A percentile compares a stretch with the other conserved stretches of the same genome.
phyloP scores from a whole-genome alignment of 2,888 invertebrate species.

The Stratiomys singularior region DNA sequence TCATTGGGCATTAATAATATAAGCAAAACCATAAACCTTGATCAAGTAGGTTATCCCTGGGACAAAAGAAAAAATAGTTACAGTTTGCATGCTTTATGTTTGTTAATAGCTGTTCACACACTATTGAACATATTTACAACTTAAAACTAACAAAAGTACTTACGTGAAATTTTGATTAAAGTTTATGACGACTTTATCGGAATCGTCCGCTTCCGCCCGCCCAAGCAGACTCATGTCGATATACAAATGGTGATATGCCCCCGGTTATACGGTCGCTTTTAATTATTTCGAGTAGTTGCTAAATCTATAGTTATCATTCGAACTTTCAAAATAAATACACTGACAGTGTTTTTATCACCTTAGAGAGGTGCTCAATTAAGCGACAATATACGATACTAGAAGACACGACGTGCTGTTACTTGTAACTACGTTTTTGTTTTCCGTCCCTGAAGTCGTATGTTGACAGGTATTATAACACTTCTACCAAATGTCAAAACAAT shows the following conservation, averaged over 20 bases:
- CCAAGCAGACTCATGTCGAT: conserved; percentile 57
- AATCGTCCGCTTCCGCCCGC: conserved; percentile 68
- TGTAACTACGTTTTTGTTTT: background rate
- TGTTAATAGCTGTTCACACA: too few species aligned
- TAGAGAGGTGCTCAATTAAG: background rate
- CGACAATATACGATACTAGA: background rate
- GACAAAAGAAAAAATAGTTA: too few species aligned
- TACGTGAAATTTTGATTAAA: conserved; percentile 99
- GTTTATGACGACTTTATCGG: conserved; percentile 91
- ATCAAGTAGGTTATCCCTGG: too few species aligned
- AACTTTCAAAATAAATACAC: too few species aligned
- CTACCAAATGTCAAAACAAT: conserved; percentile 28
- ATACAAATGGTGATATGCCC: too few species aligned
- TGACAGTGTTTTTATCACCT: background rate
- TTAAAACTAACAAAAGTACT: conserved; percentile 67
- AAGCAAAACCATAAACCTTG: too few species aligned
- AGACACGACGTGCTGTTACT: background rate
- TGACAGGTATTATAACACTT: background rate
- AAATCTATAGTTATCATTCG: too few species aligned
- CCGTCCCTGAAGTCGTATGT: conserved; percentile 22
- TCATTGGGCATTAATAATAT: too few species aligned
- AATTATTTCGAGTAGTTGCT: too few species aligned
- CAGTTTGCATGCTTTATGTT: too few species aligned
- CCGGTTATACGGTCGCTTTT: too few species aligned
- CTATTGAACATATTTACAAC: too few species aligned